These are phyloP conservation scores for Lagopus muta DNA, from an alignment of 2,113 vertebrate species.

Conservation along the genomic window DNA sequence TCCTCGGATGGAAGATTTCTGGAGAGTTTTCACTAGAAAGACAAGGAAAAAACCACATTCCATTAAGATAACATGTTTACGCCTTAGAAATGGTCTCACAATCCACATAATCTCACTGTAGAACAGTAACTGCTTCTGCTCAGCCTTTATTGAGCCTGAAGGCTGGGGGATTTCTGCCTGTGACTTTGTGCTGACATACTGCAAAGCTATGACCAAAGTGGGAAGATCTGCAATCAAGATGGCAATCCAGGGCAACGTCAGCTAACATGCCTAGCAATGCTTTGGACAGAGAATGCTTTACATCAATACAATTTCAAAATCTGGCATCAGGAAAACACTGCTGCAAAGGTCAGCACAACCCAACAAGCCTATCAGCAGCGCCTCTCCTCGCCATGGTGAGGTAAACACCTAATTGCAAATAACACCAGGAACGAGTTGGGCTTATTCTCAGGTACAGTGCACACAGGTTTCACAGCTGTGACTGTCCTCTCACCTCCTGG, in stretches of 20 bases:
- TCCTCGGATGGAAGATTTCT: slow-evolving; percentile 81
- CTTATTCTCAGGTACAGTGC: neutral
- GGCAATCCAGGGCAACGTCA: rapidly evolving
- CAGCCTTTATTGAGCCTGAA: neutral
- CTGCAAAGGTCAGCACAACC: neutral
- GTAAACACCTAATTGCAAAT: neutral
- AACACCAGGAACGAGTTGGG: neutral
- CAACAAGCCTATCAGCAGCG: neutral
- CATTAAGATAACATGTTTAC: neutral
- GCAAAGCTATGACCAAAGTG: neutral
- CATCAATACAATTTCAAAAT: neutral
- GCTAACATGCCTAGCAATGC: rapidly evolving
- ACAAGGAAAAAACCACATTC: neutral
- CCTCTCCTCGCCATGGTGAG: neutral
- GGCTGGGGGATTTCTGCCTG: too few species aligned
- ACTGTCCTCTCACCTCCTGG: slow-evolving; percentile 50
- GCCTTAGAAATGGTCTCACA: neutral
- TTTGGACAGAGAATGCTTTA: neutral
- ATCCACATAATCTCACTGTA: neutral
- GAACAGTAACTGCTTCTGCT: neutral
- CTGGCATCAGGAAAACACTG: neutral
- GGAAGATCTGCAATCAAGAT: neutral
- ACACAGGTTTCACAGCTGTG: too few species aligned
- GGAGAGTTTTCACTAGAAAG: slow-evolving; percentile 66
- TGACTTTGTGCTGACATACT: neutral